Conservation (phyloP, 2,113 vertebrate genomes). For the Chunga burmeisteri region DNA sequence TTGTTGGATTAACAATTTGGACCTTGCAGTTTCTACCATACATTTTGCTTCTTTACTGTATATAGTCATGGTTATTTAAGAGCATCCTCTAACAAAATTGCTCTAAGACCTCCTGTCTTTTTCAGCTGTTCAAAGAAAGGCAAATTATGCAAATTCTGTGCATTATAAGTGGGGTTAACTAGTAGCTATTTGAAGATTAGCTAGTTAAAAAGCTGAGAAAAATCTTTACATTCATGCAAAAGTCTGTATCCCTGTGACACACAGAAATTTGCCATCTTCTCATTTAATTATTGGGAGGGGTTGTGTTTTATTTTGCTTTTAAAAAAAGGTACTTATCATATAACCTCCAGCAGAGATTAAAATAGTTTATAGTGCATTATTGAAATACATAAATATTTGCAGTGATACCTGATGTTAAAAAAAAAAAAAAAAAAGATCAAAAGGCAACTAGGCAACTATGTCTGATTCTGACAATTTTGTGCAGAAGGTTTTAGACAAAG, state of each 20-base stretch:
- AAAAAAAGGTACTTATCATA: background rate
- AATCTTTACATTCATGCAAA: background rate
- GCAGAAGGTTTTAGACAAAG: background rate
- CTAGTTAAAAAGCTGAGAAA: background rate
- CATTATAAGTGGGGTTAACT: background rate
- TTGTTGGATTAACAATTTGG: slow-evolving; percentile 48
- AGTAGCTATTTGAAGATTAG: background rate
- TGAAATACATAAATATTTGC: background rate
- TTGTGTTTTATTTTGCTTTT: background rate
- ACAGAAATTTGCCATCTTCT: background rate
- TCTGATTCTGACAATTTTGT: background rate
- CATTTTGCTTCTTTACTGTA: slow-evolving; percentile 11
- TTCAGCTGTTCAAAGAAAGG: background rate
- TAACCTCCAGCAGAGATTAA: background rate
- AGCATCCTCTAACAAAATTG: background rate
- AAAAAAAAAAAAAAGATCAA: background rate
- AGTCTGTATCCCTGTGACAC: background rate
- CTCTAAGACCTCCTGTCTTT: background rate
- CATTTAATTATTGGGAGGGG: background rate
- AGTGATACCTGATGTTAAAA: background rate
- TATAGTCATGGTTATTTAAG: background rate
- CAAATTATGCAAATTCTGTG: background rate
- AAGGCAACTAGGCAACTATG: background rate
- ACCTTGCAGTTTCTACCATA: slow-evolving; percentile 27
- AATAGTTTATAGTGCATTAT: background rate